Evolutionary conservation across 2,888 invertebrate genomes (phyloP), one percentile per base, ranked within the genome.

Genomic region (Tetropium fuscum): DNA sequence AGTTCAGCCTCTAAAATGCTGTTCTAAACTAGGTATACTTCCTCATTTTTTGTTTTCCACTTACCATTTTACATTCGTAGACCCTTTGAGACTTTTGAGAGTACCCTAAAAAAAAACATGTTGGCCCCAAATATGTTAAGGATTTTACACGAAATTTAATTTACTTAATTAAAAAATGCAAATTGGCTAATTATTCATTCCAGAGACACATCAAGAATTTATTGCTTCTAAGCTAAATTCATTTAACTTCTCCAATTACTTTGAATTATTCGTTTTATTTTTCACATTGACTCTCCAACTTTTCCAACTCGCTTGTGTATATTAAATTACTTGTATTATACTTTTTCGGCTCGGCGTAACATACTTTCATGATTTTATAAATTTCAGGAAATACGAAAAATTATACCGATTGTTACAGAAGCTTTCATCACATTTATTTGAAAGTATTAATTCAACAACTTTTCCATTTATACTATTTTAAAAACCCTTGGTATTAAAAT

Each of bases 81-180:
- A n/a, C n/a, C n/a, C n/a, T n/a, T n/a, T n/a, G n/a, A n/a, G n/a
- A n/a, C n/a, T n/a, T n/a, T n/a, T n/a, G n/a, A n/a, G n/a, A n/a
- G n/a, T n/a, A n/a, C n/a, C n/a, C n/a, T n/a, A n/a, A n/a, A n/a
- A n/a, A n/a, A n/a, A n/a, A n/a, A n/a, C n/a, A n/a, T n/a, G n/a
- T n/a, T n/a, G n/a, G n/a, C n/a, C n/a, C n/a, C n/a, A 11, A 40
- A 32, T 11, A 25, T 27, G 48, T 49, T 34, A 40, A 51, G 18
- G 4, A 38, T 40, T 22, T n/a, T 15, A 8, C 40, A 11, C 18
- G 40, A 51, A 36, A 48, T 51, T 51, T 51, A 51, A 40, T 51
- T 51, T 51, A 27, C 16, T 51, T 51, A 51, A 51, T 51, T 51
- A 51, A 51, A 51, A 48, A 51, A n/a, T n/a, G n/a, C n/a, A n/a